Evolutionary conservation across 1,140 invertebrate genomes (phyloP).

Genomic region (Lerema accius): DNA sequence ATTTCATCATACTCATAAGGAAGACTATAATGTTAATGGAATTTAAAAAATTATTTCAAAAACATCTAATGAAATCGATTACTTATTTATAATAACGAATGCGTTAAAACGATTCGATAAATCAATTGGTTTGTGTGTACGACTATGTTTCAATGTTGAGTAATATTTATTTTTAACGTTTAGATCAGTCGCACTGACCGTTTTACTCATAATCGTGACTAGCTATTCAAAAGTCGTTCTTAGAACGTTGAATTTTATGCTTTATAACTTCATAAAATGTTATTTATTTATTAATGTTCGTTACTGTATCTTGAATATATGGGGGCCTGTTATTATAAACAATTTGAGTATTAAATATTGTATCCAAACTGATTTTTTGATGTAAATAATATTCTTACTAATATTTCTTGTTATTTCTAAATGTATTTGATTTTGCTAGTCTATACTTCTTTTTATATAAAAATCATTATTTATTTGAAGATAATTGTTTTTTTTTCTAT

Average conservation of each 20-base stretch:
- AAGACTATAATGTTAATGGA: background rate
- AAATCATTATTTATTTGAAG: background rate
- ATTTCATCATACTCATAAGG: background rate
- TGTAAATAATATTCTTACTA: conserved; percentile 3
- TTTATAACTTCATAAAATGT: background rate
- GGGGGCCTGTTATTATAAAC: background rate
- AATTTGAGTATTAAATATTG: background rate
- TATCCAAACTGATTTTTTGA: background rate
- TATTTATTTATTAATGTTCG: no score
- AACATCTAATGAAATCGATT: conserved; percentile 1
- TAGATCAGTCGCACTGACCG: conserved; percentile 38
- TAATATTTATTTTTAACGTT: conserved; percentile 52
- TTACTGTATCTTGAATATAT: no score
- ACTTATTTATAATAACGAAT: background rate
- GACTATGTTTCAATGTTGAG: conserved; percentile 35
- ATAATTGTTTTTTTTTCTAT: no score
- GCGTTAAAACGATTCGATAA: conserved; percentile 20
- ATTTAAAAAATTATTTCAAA: conserved; percentile 14
- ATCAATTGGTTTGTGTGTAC: conserved; percentile 28
- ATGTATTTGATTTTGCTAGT: background rate
- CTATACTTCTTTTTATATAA: background rate
- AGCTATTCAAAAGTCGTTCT: conserved; percentile 12
- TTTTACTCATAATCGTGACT: conserved; percentile 30
- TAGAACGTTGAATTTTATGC: conserved; percentile 4
- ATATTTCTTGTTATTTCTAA: background rate